Conservation (phyloP, 2,797 vertebrate genomes). For the Acanthurus lineatus region DNA sequence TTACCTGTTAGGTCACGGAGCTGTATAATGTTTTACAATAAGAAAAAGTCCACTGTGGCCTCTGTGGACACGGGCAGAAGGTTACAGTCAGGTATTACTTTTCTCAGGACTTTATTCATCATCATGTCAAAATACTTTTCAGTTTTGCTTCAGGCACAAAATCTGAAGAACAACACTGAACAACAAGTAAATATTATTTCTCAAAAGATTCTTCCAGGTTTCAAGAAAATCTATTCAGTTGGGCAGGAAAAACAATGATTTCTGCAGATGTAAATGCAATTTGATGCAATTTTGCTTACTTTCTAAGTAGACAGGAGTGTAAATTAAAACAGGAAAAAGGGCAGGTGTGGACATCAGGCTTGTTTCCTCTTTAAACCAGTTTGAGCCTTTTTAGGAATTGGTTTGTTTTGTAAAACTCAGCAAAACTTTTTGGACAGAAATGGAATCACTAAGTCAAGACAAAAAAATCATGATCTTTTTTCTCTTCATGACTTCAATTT, state of each 20-base stretch:
- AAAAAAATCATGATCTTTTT: too few species aligned
- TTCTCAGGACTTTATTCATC: slow-evolving; percentile 36
- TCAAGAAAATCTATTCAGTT: slow-evolving; percentile 30
- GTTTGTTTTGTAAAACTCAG: too few species aligned
- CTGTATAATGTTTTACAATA: neutral
- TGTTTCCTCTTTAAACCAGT: too few species aligned
- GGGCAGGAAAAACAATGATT: slow-evolving; percentile 8
- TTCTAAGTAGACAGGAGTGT: too few species aligned
- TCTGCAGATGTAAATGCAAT: neutral
- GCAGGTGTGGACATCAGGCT: too few species aligned
- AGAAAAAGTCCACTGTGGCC: neutral
- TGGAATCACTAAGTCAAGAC: too few species aligned
- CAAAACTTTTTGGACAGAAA: too few species aligned
- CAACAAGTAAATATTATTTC: slow-evolving; percentile 35
- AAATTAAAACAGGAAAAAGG: too few species aligned
- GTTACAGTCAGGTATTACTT: slow-evolving; percentile 10
- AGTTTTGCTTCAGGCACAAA: neutral
- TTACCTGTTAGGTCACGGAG: slow-evolving; percentile 15
- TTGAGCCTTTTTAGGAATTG: too few species aligned
- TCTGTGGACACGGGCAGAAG: neutral
- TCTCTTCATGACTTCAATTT: too few species aligned
- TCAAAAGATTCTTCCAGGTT: slow-evolving; percentile 20
- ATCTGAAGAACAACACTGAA: neutral
- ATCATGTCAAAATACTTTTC: slow-evolving; percentile 35
- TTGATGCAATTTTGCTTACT: too few species aligned